Percentiles rank a stretch among this genome's conserved stretches.
Evolutionary conservation across 2,797 vertebrate genomes (phyloP).

Genomic region (Pseudomugil tenellus): DNA sequence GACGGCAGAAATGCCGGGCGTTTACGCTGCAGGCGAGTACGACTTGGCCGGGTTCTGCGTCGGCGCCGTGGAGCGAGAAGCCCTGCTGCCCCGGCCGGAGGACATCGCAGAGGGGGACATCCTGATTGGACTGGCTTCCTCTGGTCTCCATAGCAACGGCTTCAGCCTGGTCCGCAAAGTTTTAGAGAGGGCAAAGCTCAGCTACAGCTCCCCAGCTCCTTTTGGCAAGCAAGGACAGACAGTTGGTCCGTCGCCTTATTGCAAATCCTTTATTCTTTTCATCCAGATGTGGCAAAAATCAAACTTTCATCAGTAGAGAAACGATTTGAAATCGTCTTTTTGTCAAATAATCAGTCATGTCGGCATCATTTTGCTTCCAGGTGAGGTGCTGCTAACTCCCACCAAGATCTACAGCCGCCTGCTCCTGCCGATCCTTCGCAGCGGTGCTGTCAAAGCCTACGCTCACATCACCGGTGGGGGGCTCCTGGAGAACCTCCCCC

Average conservation of each 20-base stretch:
- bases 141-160: constrained; percentile 96
- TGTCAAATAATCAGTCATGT: neutral
- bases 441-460: constrained; percentile 88
- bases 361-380: constrained; percentile 72
- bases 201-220: constrained; percentile 84
- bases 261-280: neutral
- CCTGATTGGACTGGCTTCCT: constrained; percentile 91
- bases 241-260: constrained; percentile 80
- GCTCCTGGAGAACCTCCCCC: constrained; percentile 94
- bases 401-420: constrained; percentile 93
- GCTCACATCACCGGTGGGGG: constrained; percentile 98
- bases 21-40: constrained; percentile 90
- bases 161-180: constrained; percentile 95
- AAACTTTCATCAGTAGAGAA: too few relatives aligned
- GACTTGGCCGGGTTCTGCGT: constrained; percentile 96
- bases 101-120: constrained; percentile 87
- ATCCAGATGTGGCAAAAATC: neutral
- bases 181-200: constrained; percentile 81
- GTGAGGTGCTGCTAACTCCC: constrained; percentile 90
- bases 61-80: constrained; percentile 88
- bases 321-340: too few relatives aligned
- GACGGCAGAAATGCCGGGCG: constrained; percentile 95
- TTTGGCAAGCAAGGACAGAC: constrained; percentile 80
- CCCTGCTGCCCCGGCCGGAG: constrained; percentile 86
- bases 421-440: constrained; percentile 88